A percentile compares a stretch with the other conserved stretches of the same genome.
These are phyloP conservation scores for Bergia puertoricense DNA, from an alignment of 92 coral and sea anemone species.

Conservation along the genomic window DNA sequence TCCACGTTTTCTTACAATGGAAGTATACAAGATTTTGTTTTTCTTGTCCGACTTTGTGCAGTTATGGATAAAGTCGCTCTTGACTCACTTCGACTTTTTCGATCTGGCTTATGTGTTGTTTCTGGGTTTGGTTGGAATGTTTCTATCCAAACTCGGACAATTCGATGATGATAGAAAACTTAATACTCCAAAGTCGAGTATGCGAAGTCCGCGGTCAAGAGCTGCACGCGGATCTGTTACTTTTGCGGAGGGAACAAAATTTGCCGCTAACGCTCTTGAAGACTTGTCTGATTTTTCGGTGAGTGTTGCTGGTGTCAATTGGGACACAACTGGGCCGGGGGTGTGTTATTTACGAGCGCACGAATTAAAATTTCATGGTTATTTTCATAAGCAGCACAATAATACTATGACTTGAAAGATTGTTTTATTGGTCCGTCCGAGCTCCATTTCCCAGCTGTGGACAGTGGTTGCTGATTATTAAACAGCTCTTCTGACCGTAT, in stretches of 20 bases:
- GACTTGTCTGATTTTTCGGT: conserved; percentile 61
- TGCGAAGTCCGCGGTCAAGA: conserved; percentile 23
- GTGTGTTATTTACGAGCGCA: background rate
- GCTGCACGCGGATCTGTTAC: conserved; percentile 63
- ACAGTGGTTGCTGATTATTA: background rate
- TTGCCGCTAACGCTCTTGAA: conserved; percentile 48
- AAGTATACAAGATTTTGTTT: conserved; percentile 11
- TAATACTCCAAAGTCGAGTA: conserved; percentile 38
- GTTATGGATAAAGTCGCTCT: conserved; percentile 30
- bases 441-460: background rate
- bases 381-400: background rate
- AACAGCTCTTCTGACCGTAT: background rate
- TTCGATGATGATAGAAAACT: background rate
- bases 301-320: conserved; percentile 24
- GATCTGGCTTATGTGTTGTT: conserved; percentile 62
- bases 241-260: conserved; percentile 85
- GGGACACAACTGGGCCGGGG: background rate
- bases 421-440: background rate
- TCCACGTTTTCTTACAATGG: background rate
- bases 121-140: conserved; percentile 69
- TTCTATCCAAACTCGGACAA: conserved; percentile 35
- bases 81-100: conserved; percentile 53
- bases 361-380: conserved; percentile 27
- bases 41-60: conserved; percentile 23
- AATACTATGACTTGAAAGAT: background rate